Base-by-base conservation (phyloP, 1,140 invertebrate species). In the Hylaeus volcanicus region DNA sequence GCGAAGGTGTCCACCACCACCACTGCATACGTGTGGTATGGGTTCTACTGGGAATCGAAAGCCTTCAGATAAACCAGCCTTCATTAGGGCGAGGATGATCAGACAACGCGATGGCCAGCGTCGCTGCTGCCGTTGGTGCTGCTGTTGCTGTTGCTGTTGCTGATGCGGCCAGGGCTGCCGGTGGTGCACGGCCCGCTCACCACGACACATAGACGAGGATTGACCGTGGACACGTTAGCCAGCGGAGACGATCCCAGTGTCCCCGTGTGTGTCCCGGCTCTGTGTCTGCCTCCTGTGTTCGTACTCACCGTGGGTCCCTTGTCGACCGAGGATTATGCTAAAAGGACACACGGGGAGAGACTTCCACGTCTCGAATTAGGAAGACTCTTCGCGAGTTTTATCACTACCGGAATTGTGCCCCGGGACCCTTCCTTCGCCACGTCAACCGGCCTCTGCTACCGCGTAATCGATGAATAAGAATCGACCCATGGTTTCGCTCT, bases 11-110 rank as follows among this genome's bases (percentile, higher is more conserved):
- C 90, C 91, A 91, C 91, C 86, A 90, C 79, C 83, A 88, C 79
- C 77, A 72, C 65, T 86, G 85, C 82, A 83, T 89, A 91, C 89
- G 89, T 91, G 89, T 91, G 92, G 92, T 92, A 92, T 92, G 91
- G 91, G 92, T 92, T 92, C 92, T 93, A 93, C 93, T 93, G 89
- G 89, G 93, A 93, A 93, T 93, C 92, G 93, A 93, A 92, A 92
- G 90, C 89, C 92, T 91, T 92, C 90, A 93, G 93, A 93, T 93
- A 93, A 93, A 93, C 88, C 92, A 93, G 90, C 89, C 92, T 93
- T 93, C 93, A 93, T 93, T 93, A 93, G 92, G 90, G 88, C 92
- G 91, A 91, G 92, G 92, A 93, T 93, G 93, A 93, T 93, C 92
- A 91, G 93, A 93, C 92, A 93, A 93, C 90, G 89, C 91, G 92